phyloP scores from a whole-genome alignment of 1,140 invertebrate species.

The Theocolax elegans region DNA sequence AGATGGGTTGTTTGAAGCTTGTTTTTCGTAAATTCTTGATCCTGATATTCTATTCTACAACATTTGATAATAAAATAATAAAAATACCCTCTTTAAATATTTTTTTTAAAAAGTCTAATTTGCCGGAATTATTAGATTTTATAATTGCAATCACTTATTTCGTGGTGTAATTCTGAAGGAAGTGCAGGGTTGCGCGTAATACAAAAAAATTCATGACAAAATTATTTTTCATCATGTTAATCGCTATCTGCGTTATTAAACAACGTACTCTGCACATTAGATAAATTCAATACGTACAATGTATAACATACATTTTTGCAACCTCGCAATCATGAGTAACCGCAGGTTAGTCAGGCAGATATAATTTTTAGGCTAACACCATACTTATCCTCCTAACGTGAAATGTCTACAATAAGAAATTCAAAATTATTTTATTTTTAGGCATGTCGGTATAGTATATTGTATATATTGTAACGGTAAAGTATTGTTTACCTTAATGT shows the following conservation, averaged over 20 bases:
- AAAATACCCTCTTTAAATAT: too few species aligned
- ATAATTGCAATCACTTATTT: not conserved
- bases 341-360: not conserved
- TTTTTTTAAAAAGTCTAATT: too few species aligned
- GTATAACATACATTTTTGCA: not conserved
- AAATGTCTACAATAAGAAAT: conserved; percentile 28
- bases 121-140: too few species aligned
- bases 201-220: too few species aligned
- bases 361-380: not conserved
- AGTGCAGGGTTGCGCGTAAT: conserved; percentile 18
- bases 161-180: conserved; percentile 3
- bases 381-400: conserved; percentile 17
- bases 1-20: too few species aligned
- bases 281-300: conserved; percentile 12
- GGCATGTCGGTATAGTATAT: conserved; percentile 15
- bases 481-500: too few species aligned
- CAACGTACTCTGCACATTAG: not conserved
- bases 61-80: too few species aligned
- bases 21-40: too few species aligned
- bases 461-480: too few species aligned
- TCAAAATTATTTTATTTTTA: conserved; percentile 18
- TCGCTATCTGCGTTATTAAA: not conserved
- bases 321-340: not conserved
- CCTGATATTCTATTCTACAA: too few species aligned
- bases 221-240: conserved; percentile 34